Base-by-base conservation (phyloP, 2,113 vertebrate species). In the Crocuta crocuta region DNA sequence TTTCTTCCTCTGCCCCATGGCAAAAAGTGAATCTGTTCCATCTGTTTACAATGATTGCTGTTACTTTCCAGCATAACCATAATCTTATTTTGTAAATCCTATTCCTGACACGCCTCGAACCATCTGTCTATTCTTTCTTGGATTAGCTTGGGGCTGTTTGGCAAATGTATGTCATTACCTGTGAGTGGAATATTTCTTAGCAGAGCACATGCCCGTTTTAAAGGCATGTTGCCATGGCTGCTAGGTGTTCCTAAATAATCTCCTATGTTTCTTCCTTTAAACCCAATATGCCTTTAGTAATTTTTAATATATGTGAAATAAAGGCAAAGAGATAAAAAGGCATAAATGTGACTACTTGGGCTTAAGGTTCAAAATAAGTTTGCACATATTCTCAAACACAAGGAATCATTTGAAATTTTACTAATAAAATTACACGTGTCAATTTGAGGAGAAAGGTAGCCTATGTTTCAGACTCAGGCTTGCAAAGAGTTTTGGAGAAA, bases 81-180 rank as follows among this genome's bases (percentile, higher is more conserved):
- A 97, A 96, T 96, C 91, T 97, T 96, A 91, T 96, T 98, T 97
- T 97, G 65, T 94, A 98, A 97, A 97, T 97, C 95, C 97, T 93
- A 73, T 97, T 97, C 93, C 85, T 97, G 96, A 98, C 97, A 98
- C 95, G 89, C 98, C 98, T 98, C 97, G 96, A 98, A 98, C 95
- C 96, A 97, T 96, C 96, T 98, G 95, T 86, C 97, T 97, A 94
- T 97, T 98, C 93, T 97, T 97, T 96, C 93, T 89, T 81, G 50
- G 66, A 45, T 88, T 95, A 87, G 97, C 97, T 97, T 96, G 85
- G 89, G 95, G 97, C 98, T 97, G 55, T 97, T 97, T 98, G 97
- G 98, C 96, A 97, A 97, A 93, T 39, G 9, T 83, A 39, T 98
- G 88, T 92, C 85, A 96, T 97, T 94, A 94, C 96, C 91, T 95